Percentiles rank a stretch among this genome's conserved stretches.
These are phyloP conservation scores for Planococcus citri DNA, from an alignment of 1,140 invertebrate species.

Conservation along the genomic window DNA sequence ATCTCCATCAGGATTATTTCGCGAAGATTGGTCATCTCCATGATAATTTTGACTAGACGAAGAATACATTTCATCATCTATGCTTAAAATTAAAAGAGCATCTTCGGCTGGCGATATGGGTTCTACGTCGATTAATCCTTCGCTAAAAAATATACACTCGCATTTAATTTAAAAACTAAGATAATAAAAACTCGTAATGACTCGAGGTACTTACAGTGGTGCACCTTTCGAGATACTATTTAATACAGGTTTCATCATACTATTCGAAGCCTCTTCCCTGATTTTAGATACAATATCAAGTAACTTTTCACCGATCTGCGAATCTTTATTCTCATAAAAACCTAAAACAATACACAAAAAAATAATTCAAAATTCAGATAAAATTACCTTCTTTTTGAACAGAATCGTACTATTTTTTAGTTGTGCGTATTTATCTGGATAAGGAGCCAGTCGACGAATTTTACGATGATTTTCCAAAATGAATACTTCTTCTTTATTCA, in stretches of 20 bases:
- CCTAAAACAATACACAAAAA: neutral
- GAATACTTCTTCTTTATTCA: conserved; percentile 64
- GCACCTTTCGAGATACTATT: neutral
- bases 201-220: neutral
- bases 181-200: too few relatives aligned
- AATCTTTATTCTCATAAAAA: neutral
- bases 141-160: too few relatives aligned
- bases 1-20: neutral
- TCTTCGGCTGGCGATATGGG: neutral
- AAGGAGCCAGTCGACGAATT: conserved; percentile 48
- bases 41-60: neutral
- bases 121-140: neutral
- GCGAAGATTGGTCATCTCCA: too few relatives aligned
- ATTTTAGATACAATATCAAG: conserved; percentile 27
- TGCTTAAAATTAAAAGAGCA: neutral
- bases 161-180: too few relatives aligned
- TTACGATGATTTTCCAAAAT: conserved; percentile 54
- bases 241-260: neutral
- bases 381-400: neutral
- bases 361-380: neutral
- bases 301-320: conserved; percentile 25
- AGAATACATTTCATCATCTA: neutral
- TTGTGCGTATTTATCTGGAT: conserved; percentile 37
- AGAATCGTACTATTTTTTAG: neutral
- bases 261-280: conserved; percentile 24